phyloP scores from a whole-genome alignment of 2,113 vertebrate species.

The Calypte anna region DNA sequence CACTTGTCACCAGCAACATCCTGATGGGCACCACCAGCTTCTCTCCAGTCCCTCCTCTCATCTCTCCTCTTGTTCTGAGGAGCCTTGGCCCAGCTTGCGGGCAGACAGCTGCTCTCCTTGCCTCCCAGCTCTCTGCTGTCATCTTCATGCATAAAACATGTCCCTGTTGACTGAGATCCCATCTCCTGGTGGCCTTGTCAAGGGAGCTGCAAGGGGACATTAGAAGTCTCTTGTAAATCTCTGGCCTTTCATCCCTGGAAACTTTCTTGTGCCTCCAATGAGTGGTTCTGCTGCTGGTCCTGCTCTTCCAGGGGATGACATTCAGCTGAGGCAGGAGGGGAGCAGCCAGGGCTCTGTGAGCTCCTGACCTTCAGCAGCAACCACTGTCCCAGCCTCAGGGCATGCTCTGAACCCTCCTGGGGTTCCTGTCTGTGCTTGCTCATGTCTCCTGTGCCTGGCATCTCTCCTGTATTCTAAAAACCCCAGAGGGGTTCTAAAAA shows the following conservation, averaged over 20 bases:
- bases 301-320: background rate
- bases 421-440: accelerated
- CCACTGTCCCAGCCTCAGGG: background rate
- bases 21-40: background rate
- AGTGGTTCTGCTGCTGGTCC: background rate
- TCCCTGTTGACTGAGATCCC: background rate
- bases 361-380: background rate
- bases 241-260: background rate
- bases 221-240: background rate
- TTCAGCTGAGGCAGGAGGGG: background rate
- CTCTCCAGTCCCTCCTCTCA: accelerated
- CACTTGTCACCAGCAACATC: background rate
- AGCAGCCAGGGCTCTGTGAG: background rate
- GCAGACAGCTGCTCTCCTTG: background rate
- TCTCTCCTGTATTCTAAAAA: background rate
- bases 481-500: accelerated
- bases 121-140: background rate
- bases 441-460: background rate
- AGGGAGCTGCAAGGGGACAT: background rate
- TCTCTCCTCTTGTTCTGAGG: background rate
- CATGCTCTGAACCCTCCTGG: background rate
- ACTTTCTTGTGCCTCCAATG: background rate
- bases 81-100: background rate
- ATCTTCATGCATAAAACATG: slow-evolving; percentile 8
- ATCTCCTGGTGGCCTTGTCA: background rate